Percentiles rank a stretch among this genome's conserved stretches.
These are phyloP conservation scores for Platypus cylindrus DNA, from an alignment of 2,888 invertebrate species.

Conservation along the genomic window DNA sequence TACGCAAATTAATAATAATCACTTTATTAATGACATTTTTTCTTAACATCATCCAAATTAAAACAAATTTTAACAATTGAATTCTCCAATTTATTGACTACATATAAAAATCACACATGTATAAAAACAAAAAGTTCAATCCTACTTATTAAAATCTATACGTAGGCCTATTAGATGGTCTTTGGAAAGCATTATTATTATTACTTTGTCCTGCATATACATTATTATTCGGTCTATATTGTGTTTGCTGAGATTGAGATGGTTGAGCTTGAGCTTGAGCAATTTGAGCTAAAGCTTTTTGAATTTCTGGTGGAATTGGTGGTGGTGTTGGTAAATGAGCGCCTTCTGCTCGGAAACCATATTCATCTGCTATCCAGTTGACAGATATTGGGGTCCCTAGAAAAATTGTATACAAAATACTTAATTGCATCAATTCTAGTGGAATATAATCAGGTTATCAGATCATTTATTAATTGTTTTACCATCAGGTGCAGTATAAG, in stretches of 20 bases:
- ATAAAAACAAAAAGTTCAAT: too few species aligned
- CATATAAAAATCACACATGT: too few species aligned
- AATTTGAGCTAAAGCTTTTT: conserved; percentile 38
- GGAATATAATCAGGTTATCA: background rate
- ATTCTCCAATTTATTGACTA: too few species aligned
- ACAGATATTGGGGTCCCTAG: conserved; percentile 38
- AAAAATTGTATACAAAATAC: background rate
- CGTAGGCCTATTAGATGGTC: background rate
- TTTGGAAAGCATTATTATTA: too few species aligned
- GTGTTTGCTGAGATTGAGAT: conserved; percentile 18
- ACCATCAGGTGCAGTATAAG: conserved; percentile 64
- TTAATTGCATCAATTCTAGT: too few species aligned
- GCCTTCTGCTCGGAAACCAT: conserved; percentile 64
- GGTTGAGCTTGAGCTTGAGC: conserved; percentile 20
- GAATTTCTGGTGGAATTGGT: conserved; percentile 58
- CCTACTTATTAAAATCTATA: conserved; percentile 2
- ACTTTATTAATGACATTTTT: too few species aligned
- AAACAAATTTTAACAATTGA: too few species aligned
- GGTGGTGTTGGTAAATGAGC: conserved; percentile 67
- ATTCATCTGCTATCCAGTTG: conserved; percentile 63
- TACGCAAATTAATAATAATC: too few species aligned
- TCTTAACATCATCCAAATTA: too few species aligned
- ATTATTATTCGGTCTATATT: background rate
- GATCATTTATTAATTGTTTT: conserved; percentile 2
- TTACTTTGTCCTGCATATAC: background rate